Evolutionary conservation across 2,888 invertebrate genomes (phyloP), one percentile per base, ranked within the genome.

Genomic region (Agrotis puta): DNA sequence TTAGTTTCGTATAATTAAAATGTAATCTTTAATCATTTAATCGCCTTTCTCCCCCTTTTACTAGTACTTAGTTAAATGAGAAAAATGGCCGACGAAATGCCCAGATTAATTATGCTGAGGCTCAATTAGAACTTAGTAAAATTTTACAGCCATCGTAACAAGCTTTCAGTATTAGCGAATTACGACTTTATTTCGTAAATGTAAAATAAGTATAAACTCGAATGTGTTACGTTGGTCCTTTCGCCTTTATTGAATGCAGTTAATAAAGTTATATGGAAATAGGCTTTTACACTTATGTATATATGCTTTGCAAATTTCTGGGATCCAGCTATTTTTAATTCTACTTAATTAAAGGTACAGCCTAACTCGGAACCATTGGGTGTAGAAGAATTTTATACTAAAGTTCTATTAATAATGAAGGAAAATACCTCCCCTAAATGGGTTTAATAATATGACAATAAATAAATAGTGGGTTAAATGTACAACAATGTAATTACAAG

Each of bases 41-140:
- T 73, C 64, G 39, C 24, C 64, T 56, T 66, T 70, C 72, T 70
- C 63, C 68, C 78, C 77, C 83, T 84, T 81, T 79, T 79, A 77
- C 69, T 74, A 70, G 76, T 78, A 83, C 81, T 85, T 82, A 76
- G 79, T 79, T 83, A 74, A 86, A 87, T 77, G 82, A 84, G 82
- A 88, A 84, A 87, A 83, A 85, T 77, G 79, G 79, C 83, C 70
- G 68, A 70, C 72, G 71, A 79, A 86, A 84, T 82, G 67, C 48
- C 62, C 72, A 63, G 62, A 67, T 82, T 84, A 77, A 81, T 87
- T 84, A 77, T 71, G 54, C 45, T 64, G 66, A 63, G 64, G 64
- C 64, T 61, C 67, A 72, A 81, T 77, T 82, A 77, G 77, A 62
- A 76, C 73, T 81, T 70, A 57, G 63, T 73, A 47, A 66, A 80